A percentile compares a stretch with the other conserved stretches of the same genome.
These are phyloP conservation scores for Somateria mollissima DNA, from an alignment of 2,797 vertebrate species.

Conservation along the genomic window DNA sequence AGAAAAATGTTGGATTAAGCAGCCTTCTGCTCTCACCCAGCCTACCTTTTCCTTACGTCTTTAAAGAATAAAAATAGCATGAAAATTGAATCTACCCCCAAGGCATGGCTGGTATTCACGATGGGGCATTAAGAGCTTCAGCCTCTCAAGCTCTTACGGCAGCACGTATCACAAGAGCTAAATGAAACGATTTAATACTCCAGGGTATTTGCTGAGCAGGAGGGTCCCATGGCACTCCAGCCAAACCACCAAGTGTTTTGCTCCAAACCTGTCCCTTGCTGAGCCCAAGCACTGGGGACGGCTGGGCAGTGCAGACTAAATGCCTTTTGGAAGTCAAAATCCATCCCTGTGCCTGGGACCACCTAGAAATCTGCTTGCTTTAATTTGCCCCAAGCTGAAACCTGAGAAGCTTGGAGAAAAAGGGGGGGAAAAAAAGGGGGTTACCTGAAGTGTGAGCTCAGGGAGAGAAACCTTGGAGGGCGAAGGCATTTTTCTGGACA, in stretches of 20 bases:
- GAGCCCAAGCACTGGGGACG: neutral
- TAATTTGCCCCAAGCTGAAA: neutral
- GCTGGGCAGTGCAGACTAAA: neutral
- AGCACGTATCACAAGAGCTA: neutral
- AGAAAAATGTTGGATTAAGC: neutral
- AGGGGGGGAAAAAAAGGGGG: neutral
- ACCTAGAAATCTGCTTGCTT: neutral
- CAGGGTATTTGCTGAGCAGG: neutral
- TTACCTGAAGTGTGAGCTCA: neutral
- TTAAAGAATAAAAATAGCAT: neutral
- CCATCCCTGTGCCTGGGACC: neutral
- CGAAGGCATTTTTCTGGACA: neutral
- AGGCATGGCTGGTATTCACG: accelerated
- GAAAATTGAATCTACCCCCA: neutral
- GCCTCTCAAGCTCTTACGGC: neutral
- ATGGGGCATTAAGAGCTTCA: neutral
- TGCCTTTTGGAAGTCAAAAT: neutral
- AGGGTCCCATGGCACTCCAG: neutral
- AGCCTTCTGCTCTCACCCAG: neutral
- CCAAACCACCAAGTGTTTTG: neutral
- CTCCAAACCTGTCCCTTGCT: neutral
- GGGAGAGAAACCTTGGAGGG: neutral
- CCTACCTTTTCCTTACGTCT: neutral
- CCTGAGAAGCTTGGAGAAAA: neutral
- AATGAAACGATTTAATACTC: neutral